Evolutionary conservation across 2,888 invertebrate genomes (phyloP).

Genomic region (Apotomis turbidana): DNA sequence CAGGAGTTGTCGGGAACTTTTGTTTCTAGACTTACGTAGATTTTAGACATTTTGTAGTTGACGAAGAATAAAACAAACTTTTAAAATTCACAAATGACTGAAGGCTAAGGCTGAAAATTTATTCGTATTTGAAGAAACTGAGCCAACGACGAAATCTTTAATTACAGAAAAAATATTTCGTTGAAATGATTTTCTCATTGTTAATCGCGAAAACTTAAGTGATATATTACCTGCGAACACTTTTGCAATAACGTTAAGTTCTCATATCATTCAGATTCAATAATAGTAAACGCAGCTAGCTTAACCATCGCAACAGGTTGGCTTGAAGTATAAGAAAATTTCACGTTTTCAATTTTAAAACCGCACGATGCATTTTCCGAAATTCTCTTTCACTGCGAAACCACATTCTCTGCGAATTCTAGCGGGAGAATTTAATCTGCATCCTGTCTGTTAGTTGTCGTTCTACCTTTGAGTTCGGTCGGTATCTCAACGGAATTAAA

Average conservation of each 20-base stretch:
- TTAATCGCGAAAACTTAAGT: too few relatives aligned
- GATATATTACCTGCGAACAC: too few relatives aligned
- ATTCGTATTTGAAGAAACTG: too few relatives aligned
- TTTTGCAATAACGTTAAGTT: background rate
- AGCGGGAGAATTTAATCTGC: slow-evolving; percentile 8
- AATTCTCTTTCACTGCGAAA: slow-evolving; percentile 3
- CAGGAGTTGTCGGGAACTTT: too few relatives aligned
- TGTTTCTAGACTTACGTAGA: too few relatives aligned
- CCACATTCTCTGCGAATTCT: background rate
- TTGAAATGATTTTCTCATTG: too few relatives aligned
- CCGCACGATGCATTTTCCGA: background rate
- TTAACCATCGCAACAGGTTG: background rate
- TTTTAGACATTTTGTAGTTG: too few relatives aligned
- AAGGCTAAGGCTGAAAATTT: too few relatives aligned
- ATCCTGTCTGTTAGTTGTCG: slow-evolving; percentile 1
- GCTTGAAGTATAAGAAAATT: background rate
- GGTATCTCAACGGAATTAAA: slow-evolving; percentile 11
- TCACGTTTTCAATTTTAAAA: slow-evolving; percentile 13
- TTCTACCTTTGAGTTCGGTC: slow-evolving; percentile 4
- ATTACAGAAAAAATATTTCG: too few relatives aligned
- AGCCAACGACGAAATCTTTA: too few relatives aligned
- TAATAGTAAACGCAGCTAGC: background rate
- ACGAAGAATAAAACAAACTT: too few relatives aligned
- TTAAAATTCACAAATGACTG: too few relatives aligned
- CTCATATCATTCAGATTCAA: background rate